Base-by-base conservation (phyloP, 2,113 vertebrate genomes). In the Sinocyclocheilus maitianheensis region DNA sequence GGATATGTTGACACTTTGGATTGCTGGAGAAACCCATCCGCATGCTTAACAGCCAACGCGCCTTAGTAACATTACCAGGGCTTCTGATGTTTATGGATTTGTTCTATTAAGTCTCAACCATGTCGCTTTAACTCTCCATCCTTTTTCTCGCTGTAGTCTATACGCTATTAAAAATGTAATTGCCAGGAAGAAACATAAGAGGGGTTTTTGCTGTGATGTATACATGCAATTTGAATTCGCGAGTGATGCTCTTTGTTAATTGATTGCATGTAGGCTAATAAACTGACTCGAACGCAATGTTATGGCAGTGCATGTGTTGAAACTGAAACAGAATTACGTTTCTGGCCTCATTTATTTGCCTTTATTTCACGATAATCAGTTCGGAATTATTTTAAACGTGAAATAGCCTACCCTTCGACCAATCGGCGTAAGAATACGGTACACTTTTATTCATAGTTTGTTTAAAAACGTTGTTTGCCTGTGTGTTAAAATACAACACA, bases 1-100 rank as follows among this genome's bases (percentile, higher is more conserved):
- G 75, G n/a, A 55, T 77, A 71, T 58, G 37, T 69, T 72, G 63
- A 80, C 63, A 30, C 80, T 82, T 71, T 71, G 43, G 43, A 82
- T 82, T 34, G 80, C 43, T 71, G 46, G 62, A 82, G 62, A 69
- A 82, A 82, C 24, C 80, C 63, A 51, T 82, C 63, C 46, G 63
- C 80, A 8, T 51, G 80, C 24, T 30, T 26, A 48, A 82, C 26
- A 34, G 63, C 43, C 46, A 69, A n/a, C 63, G 18, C 80, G 80
- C 80, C 3, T 81, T 69, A 37, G 46, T 53, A 37, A 26, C 43
- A 51, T 48, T 14, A 65, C 43, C 24, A 9, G 48, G 80, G 26
- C 43, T 69, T 82, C 65, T 69, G 43, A 34, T 71, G 63, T 69
- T 67, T 37, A 53, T 67, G 43, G 46, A n/a, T 53, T 82, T 82